Base-by-base conservation (phyloP, 2,888 invertebrate genomes). In the Macrosoma leucophasiata region DNA sequence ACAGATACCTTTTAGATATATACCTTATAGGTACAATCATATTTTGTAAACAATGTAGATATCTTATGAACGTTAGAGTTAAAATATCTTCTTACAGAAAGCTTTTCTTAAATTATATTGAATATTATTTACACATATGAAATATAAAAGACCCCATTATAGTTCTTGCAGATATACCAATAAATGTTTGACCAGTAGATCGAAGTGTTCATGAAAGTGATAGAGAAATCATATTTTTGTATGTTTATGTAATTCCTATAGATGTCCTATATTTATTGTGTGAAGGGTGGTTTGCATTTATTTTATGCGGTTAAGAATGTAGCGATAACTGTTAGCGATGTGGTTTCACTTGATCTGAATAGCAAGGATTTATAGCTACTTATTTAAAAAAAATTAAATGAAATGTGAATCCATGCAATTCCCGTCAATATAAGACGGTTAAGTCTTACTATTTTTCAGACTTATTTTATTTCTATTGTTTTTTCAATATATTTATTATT, bases 121-220 rank as follows among this genome's bases (percentile, higher is more conserved):
- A 39, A 39, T 37, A 33, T 30, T 23, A 35, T 24, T 28, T 31
- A 25, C 39, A 42, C 34, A 42, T 48, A 41, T n/a, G n/a, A n/a
- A n/a, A n/a, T n/a, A n/a, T n/a, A n/a, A n/a, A n/a, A n/a, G n/a
- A n/a, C n/a, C n/a, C n/a, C n/a, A n/a, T n/a, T n/a, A n/a, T n/a
- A n/a, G n/a, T 46, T 37, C 40, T 43, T 41, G 46, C 39, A 38
- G 43, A 58, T 53, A 55, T 64, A 69, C 64, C 58, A 66, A 58
- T 61, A 52, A 60, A 66, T 72, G 77, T 69, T 55, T 59, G 77
- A 78, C 76, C 77, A 76, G 62, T 67, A 60, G 41, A 75, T 67
- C 58, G 55, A 81, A 72, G 81, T 84, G 82, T 84, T 84, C 82
- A 81, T 69, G 45, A 70, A 73, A 68, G 78, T 81, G 78, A 78